These are phyloP conservation scores for Typhlichthys eigenmanni DNA, from an alignment of 2,797 vertebrate genomes.

Conservation along the genomic window DNA sequence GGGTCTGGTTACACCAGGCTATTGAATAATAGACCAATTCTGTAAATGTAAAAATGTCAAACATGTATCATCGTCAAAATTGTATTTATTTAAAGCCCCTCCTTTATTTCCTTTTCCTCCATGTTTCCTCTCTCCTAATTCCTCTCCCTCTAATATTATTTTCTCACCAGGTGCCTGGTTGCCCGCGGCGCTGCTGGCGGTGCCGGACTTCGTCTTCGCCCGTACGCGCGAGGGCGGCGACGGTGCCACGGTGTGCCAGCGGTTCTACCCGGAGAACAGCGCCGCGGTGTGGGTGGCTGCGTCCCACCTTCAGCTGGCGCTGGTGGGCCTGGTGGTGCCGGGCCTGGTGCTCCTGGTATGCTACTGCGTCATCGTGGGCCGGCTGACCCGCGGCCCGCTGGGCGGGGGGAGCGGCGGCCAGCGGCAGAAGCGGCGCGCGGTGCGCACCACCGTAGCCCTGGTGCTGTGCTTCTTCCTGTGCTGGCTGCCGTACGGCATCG, in stretches of 20 bases:
- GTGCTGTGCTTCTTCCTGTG: slow-evolving; percentile 95
- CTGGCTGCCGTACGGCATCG: slow-evolving; percentile 93
- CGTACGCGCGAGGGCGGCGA: slow-evolving; percentile 71
- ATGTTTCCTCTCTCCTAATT: background rate
- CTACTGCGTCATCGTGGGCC: slow-evolving; percentile 94
- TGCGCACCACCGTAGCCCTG: slow-evolving; percentile 92
- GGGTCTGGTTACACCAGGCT: no score
- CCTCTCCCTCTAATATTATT: slow-evolving; percentile 1
- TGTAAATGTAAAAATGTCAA: no score
- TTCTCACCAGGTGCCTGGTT: slow-evolving; percentile 70
- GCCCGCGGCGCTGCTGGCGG: slow-evolving; percentile 87
- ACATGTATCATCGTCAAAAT: no score
- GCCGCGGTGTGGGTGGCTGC: slow-evolving; percentile 81
- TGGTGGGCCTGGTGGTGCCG: slow-evolving; percentile 91
- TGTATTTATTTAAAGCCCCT: no score
- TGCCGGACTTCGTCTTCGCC: slow-evolving; percentile 92
- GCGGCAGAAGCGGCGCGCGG: slow-evolving; percentile 92
- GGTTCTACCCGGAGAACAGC: slow-evolving; percentile 81
- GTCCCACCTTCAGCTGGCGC: slow-evolving; percentile 91
- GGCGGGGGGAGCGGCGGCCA: slow-evolving; percentile 76
- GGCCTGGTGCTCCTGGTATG: slow-evolving; percentile 92
- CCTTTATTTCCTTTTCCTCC: background rate
- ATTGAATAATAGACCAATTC: no score
- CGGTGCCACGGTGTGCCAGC: slow-evolving; percentile 82
- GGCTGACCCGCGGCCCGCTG: slow-evolving; percentile 89